These are phyloP conservation scores for Slavum lentiscoides DNA, from an alignment of 2,888 invertebrate species.

Conservation along the genomic window DNA sequence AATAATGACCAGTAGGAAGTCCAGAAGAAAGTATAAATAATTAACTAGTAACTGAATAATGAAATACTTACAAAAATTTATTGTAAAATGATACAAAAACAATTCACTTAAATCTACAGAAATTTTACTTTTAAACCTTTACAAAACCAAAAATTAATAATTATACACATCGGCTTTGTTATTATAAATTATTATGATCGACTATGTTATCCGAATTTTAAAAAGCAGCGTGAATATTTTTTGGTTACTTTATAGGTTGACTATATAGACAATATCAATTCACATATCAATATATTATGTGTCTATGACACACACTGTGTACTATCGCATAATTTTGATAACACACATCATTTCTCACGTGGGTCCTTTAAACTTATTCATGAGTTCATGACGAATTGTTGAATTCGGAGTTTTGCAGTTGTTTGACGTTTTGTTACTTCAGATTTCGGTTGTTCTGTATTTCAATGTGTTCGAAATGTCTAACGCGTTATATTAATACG, in stretches of 20 bases:
- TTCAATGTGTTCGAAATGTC: neutral
- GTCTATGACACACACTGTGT: neutral
- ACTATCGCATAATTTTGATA: neutral
- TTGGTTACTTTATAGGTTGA: conserved; percentile 34
- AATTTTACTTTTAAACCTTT: neutral
- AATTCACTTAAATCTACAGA: neutral
- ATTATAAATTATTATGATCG: too few relatives aligned
- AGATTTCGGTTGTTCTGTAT: neutral
- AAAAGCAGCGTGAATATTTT: conserved; percentile 14
- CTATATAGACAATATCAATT: neutral
- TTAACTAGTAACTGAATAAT: neutral
- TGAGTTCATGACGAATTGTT: too few relatives aligned
- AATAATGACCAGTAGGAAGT: too few relatives aligned
- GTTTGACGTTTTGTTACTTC: neutral
- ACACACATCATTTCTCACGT: conserved; percentile 13
- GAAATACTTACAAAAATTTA: neutral
- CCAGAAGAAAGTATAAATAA: neutral
- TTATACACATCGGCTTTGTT: too few relatives aligned
- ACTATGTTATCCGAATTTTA: neutral
- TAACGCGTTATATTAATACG: neutral
- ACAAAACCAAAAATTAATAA: too few relatives aligned
- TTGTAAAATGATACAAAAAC: neutral
- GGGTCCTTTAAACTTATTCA: neutral
- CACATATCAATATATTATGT: neutral
- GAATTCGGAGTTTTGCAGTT: neutral